Evolutionary conservation across 2,888 invertebrate genomes (phyloP), one percentile per base, ranked within the genome.

Genomic region (Scaptomyza tumidula): DNA sequence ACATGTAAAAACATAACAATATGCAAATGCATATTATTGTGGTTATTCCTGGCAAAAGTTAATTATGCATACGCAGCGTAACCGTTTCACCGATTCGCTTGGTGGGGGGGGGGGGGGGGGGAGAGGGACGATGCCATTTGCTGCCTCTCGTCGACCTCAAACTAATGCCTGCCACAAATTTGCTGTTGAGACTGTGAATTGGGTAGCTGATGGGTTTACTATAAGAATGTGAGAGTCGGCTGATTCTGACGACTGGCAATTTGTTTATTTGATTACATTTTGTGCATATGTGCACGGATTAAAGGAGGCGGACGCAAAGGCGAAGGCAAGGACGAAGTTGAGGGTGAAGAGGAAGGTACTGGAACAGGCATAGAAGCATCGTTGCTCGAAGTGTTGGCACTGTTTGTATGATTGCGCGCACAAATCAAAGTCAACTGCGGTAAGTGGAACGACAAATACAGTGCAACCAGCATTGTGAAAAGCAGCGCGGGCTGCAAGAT

Each of bases 241-340:
- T 78, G 71, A 63, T 55, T 61, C 66, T 62, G 78, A 69, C 67
- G 70, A 77, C 81, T 73, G 78, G 70, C 78, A 78, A 78, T 78
- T 78, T 78, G 78, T 77, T 78, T 78, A 78, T 78, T 80, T 78
- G 78, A 78, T 74, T 78, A 78, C 78, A 78, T 78, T 75, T 78
- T 57, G 43, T 73, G 69, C 63, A 56, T 55, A 59, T 41, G 41
- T 55, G 37, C 49, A 6, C 13, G 45, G 54, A 57, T 11, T 29
- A 16, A 50, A 27, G 27, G 44, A 5, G 31, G 24, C 19, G 14
- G 19, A 3, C 2, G 24, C 39, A 6, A 13, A 35, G 13, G 35
- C 4, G 1, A 13, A 37, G 37, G 37, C n/a, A 14, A 37, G 0
- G 37, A 5, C 9, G 33, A 13, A 13, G 13, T 13, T 1, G 5